Conservation (phyloP, 1,140 invertebrate genomes). For the Pseudomyrmex dendroicus region DNA sequence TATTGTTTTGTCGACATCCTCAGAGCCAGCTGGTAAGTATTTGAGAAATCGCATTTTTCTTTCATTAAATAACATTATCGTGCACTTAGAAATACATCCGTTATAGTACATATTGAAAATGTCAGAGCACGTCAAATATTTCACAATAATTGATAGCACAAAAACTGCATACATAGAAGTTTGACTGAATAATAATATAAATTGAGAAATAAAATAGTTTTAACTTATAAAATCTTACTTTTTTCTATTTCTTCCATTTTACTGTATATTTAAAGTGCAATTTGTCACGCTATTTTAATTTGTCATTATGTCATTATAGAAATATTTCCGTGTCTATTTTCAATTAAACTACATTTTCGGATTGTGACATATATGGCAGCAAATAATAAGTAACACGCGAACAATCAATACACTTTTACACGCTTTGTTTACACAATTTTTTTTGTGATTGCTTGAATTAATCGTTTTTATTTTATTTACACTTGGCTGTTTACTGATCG, state of each 20-base stretch:
- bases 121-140: not conserved
- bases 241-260: too few species aligned
- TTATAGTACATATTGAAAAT: conserved; percentile 26
- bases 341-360: not conserved
- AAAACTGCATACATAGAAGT: not conserved
- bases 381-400: conserved; percentile 33
- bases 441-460: conserved; percentile 27
- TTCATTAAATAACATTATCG: conserved; percentile 2
- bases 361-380: not conserved
- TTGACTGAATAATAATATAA: not conserved
- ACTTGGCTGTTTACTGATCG: conserved; percentile 34
- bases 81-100: conserved; percentile 32
- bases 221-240: too few species aligned
- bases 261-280: too few species aligned
- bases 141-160: not conserved
- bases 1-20: conserved; percentile 89
- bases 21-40: conserved; percentile 88
- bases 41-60: conserved; percentile 10
- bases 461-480: conserved; percentile 39
- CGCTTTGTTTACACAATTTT: conserved; percentile 36
- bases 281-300: too few species aligned
- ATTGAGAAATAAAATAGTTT: too few species aligned
- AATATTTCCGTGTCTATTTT: not conserved
- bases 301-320: too few species aligned
- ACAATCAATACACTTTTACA: conserved; percentile 23